These are phyloP conservation scores for Jaculus jaculus DNA, from an alignment of 2,113 vertebrate species.

Conservation along the genomic window DNA sequence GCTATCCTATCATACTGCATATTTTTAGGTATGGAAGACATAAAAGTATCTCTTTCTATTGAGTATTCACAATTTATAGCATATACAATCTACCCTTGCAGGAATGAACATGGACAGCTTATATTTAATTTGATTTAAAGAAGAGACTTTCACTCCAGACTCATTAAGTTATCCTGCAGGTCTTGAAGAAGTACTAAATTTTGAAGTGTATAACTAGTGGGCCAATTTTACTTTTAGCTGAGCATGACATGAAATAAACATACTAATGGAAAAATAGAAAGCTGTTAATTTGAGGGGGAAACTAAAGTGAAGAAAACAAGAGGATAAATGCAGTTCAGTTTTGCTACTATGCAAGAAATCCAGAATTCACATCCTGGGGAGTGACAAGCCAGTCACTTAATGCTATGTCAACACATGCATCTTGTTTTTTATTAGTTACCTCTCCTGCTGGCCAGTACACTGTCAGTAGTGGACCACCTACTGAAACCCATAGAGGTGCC, in stretches of 20 bases:
- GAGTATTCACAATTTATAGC: slow-evolving; percentile 69
- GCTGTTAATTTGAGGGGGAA: slow-evolving; percentile 60
- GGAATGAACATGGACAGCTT: slow-evolving; percentile 26
- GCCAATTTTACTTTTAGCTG: slow-evolving; percentile 74
- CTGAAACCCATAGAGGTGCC: slow-evolving; percentile 61
- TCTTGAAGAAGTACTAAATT: slow-evolving; percentile 65
- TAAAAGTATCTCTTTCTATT: slow-evolving; percentile 32
- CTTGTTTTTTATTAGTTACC: slow-evolving; percentile 73
- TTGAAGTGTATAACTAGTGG: slow-evolving; percentile 49
- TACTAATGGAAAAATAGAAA: slow-evolving; percentile 26
- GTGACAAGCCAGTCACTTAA: slow-evolving; percentile 74
- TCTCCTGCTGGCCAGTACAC: slow-evolving; percentile 69
- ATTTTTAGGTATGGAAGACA: slow-evolving; percentile 52
- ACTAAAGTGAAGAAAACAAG: slow-evolving; percentile 64
- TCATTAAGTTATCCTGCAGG: slow-evolving; percentile 49
- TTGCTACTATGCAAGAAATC: slow-evolving; percentile 38
- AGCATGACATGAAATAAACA: slow-evolving; percentile 52
- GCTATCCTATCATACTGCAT: slow-evolving; percentile 18
- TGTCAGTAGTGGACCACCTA: slow-evolving; percentile 72
- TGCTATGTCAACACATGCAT: slow-evolving; percentile 75
- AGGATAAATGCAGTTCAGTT: slow-evolving; percentile 68
- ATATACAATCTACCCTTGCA: slow-evolving; percentile 51
- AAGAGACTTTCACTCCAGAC: slow-evolving; percentile 59
- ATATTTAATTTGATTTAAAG: slow-evolving; percentile 74
- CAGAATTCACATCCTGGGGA: slow-evolving; percentile 70